phyloP scores from a whole-genome alignment of 2,113 vertebrate genomes.

The Gymnogyps californianus region DNA sequence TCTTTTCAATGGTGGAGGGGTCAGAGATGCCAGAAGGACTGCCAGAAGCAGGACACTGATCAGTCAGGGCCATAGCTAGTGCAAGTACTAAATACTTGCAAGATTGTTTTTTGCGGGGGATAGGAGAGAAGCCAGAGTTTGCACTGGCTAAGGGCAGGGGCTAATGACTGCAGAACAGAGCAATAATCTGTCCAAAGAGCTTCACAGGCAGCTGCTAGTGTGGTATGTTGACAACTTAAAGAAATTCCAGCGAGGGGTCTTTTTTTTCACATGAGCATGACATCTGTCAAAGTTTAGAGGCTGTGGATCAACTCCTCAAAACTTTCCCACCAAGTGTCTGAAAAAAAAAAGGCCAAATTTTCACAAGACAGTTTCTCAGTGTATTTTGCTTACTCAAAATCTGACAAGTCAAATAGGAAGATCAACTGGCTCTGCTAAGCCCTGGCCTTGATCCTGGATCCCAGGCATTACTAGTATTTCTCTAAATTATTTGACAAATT shows the following conservation, averaged over 20 bases:
- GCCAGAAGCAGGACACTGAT: not conserved
- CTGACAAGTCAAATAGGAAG: not conserved
- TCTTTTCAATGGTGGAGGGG: not conserved
- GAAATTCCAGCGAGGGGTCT: not conserved
- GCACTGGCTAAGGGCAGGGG: not conserved
- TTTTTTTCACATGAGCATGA: not conserved
- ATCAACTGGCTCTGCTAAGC: not conserved
- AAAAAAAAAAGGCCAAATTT: not conserved
- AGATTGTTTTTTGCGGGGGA: not conserved
- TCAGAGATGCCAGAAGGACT: not conserved
- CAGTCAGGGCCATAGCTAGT: not conserved
- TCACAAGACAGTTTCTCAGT: not conserved
- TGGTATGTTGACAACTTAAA: not conserved
- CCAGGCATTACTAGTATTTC: not conserved
- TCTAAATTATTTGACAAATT: not conserved
- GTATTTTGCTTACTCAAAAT: not conserved
- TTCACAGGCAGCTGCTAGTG: not conserved
- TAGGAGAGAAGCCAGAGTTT: not conserved
- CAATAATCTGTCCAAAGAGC: not conserved
- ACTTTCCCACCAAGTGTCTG: no score
- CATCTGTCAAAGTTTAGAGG: not conserved
- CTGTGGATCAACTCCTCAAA: not conserved
- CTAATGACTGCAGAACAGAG: not conserved
- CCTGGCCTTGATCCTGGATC: not conserved
- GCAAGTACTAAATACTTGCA: not conserved